Evolutionary conservation across 2,888 invertebrate species (phyloP).

Genomic region (Mesodorylaimus sp.): DNA sequence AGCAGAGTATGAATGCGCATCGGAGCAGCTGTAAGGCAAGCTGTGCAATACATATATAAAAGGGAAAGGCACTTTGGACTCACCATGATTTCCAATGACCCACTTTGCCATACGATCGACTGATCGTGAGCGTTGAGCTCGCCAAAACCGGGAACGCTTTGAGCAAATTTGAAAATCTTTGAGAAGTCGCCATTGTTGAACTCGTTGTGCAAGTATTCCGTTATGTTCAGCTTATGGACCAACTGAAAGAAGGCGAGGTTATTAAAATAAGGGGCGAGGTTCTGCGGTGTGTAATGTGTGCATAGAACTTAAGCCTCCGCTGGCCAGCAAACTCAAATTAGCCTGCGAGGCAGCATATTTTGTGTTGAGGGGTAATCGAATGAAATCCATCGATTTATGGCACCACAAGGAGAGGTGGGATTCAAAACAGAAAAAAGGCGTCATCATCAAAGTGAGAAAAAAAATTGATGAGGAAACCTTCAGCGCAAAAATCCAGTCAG

Average conservation of each 20-base stretch:
- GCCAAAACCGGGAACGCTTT: constrained; percentile 7
- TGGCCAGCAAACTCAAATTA: too few relatives aligned
- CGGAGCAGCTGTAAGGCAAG: constrained; percentile 6
- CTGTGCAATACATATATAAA: neutral
- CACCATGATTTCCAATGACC: constrained; percentile 9
- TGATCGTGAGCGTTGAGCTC: neutral
- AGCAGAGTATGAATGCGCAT: constrained; percentile 6
- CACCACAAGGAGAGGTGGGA: too few relatives aligned
- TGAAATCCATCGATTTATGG: too few relatives aligned
- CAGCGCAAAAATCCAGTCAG: too few relatives aligned
- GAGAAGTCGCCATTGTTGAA: neutral
- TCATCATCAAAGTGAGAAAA: too few relatives aligned
- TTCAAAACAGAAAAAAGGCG: too few relatives aligned
- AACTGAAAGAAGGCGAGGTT: neutral
- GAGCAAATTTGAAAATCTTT: neutral
- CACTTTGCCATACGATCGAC: neutral
- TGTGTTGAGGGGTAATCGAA: too few relatives aligned
- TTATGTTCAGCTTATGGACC: neutral
- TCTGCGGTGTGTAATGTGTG: too few relatives aligned
- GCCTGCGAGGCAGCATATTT: too few relatives aligned
- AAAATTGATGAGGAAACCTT: too few relatives aligned
- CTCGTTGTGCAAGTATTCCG: neutral
- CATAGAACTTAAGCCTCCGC: too few relatives aligned
- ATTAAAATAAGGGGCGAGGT: too few relatives aligned
- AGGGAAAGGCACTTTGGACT: neutral